Conservation (phyloP, 2,888 invertebrate genomes). For the Sphaerophoria taeniata region DNA sequence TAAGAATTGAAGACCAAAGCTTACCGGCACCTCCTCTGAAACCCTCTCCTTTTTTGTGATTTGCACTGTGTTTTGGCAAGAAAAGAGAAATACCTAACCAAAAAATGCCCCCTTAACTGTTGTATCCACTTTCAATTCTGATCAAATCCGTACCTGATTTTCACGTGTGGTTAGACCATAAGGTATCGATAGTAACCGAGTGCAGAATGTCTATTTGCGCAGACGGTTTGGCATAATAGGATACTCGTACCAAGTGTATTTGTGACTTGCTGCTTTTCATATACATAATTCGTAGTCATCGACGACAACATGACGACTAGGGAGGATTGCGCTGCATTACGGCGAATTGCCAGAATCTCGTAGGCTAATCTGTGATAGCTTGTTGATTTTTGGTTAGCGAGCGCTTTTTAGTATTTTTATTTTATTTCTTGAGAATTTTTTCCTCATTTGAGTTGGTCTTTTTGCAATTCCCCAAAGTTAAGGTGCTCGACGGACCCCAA, state of each 20-base stretch:
- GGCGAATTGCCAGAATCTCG: constrained; percentile 58
- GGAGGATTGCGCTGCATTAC: not conserved
- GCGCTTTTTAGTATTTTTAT: constrained; percentile 29
- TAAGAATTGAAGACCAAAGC: too few relatives aligned
- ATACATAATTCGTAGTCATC: not conserved
- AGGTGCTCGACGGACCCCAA: constrained; percentile 80
- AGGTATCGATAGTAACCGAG: constrained; percentile 47
- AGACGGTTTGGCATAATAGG: constrained; percentile 70
- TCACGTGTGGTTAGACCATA: too few relatives aligned
- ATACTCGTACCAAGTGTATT: not conserved
- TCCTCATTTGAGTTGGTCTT: constrained; percentile 45
- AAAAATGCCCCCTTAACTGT: too few relatives aligned
- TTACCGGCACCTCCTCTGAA: too few relatives aligned
- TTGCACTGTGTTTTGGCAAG: too few relatives aligned
- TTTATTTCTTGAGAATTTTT: constrained; percentile 56
- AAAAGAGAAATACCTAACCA: too few relatives aligned
- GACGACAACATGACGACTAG: not conserved
- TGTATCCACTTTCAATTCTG: too few relatives aligned
- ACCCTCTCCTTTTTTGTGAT: too few relatives aligned
- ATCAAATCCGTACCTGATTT: too few relatives aligned
- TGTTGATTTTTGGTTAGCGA: constrained; percentile 62
- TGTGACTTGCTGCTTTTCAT: constrained; percentile 36
- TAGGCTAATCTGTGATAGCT: constrained; percentile 70
- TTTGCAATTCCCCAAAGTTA: constrained; percentile 73
- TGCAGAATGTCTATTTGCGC: constrained; percentile 63